Evolutionary conservation across 2,113 vertebrate genomes (phyloP), one percentile per base, ranked within the genome.

Genomic region (Neoarius graeffei): DNA sequence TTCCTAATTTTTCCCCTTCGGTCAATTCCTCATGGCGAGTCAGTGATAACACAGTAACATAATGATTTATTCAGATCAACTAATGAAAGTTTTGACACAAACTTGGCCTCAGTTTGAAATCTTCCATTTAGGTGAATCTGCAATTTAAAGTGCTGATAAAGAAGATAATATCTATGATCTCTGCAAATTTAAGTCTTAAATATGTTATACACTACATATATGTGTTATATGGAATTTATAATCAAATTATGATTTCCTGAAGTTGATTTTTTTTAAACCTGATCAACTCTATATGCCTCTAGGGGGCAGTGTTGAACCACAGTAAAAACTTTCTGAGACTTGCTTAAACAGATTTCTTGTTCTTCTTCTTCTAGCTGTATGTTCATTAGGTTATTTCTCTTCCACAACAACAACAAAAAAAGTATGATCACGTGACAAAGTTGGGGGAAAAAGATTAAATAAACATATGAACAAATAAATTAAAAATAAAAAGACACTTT

Each of bases 281-380:
- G 4, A 14, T 54, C 4, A 27, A 54, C 20, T 66, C 2, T 1
- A n/a, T 64, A 14, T 30, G 9, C 48, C 83, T 23, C 50, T 84
- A 84, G 83, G 83, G 50, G 66, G 48, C 83, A 84, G 83, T 84
- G 17, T 71, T 84, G 66, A 56, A 56, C 27, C 83, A 56, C 50
- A 10, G n/a, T 30, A 57, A 54, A 57, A 69, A 67, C 42, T 79
- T 79, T 56, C 6, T 15, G 13, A 76, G 76, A n/a, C 8, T 79
- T 52, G 20, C 2, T 56, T 14, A 79, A 23, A 42, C 5, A 81
- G 57, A 60, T 15, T 80, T n/a, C 54, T 77, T 8, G 42, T 79
- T 52, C n/a, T 30, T 67, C n/a, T 20, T 59, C 35, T 54, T 7
- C 71, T 66, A 42, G 42, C 35, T 64, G 42, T 87, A 13, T 83